Evolutionary conservation across 2,113 vertebrate species (phyloP), one percentile per base, ranked within the genome.

Genomic region (cattle (Bos taurus)): DNA sequence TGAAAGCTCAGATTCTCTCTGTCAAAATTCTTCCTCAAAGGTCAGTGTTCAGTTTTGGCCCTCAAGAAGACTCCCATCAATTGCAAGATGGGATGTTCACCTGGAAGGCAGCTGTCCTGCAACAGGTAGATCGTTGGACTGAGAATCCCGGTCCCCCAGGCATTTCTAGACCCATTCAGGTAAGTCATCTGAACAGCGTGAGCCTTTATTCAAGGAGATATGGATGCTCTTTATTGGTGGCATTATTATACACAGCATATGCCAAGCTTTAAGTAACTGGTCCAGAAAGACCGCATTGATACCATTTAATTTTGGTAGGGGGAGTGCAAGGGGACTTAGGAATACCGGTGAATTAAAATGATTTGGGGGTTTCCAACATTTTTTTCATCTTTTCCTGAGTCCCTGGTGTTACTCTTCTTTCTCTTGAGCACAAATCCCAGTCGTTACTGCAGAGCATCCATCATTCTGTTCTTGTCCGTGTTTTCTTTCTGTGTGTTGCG

Each of bases 391-490:
- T 83, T 56, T 26, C 19, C 23, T 26, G 11, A 43, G 43, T 83
- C 46, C 16, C 30, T 40, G 7, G 21, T 19, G 21, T n/a, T 28
- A 10, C 50, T 54, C 21, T 26, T 91, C 26, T 59, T 52, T 16
- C 8, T 3, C 8, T 8, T 2, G 78, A 81, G 33, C 52, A 50
- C 25, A 7, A 2, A 14, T 33, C 7, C 3, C 21, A n/a, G 15
- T 25, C 3, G 4, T 30, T 21, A 7, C 52, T n/a, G 21, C 7
- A 83, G 48, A 6, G 1, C 3, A 0, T 0, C 2, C 2, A 0
- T 5, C 2, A 1, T n/a, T 56, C 17, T 7, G 19, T 7, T 36
- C 33, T 6, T 3, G 11, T 15, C 15, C 3, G 15, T 12, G 36
- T 86, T 40, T 74, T 23, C 17, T 26, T 77, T 25, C n/a, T 43